Evolutionary conservation across 1,140 invertebrate genomes (phyloP).

Genomic region (Bombus difficillimus): DNA sequence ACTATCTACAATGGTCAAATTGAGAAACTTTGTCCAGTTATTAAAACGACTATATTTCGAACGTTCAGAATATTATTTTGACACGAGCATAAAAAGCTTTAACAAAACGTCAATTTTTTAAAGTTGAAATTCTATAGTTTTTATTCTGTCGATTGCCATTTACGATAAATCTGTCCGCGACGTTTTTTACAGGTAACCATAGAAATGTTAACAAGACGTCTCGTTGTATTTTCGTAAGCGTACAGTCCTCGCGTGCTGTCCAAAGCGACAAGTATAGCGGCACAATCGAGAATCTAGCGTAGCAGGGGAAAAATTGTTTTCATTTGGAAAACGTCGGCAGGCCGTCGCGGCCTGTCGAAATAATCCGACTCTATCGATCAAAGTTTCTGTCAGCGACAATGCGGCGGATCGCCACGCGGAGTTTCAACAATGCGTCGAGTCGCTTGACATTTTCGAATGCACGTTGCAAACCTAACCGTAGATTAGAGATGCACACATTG

Average conservation of each 20-base stretch:
- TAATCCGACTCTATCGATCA: conserved; percentile 60
- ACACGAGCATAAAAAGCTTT: neutral
- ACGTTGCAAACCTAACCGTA: conserved; percentile 62
- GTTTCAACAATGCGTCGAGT: conserved; percentile 57
- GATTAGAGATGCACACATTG: conserved; percentile 68
- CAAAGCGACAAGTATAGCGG: neutral
- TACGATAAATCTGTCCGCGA: neutral
- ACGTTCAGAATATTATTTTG: neutral
- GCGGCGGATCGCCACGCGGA: conserved; percentile 8
- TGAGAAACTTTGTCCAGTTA: neutral
- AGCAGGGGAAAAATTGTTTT: conserved; percentile 48
- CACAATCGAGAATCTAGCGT: neutral
- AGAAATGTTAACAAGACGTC: neutral
- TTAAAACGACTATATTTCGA: neutral
- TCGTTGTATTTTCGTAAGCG: too few relatives aligned
- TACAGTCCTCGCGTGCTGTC: neutral
- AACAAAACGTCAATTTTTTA: neutral
- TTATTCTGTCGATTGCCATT: too few relatives aligned
- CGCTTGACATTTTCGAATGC: conserved; percentile 68
- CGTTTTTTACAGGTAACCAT: too few relatives aligned
- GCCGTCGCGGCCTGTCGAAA: conserved; percentile 31
- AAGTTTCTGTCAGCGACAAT: conserved; percentile 49
- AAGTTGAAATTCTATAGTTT: too few relatives aligned
- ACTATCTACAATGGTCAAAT: neutral
- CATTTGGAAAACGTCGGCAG: conserved; percentile 30